Percentiles rank a stretch among this genome's conserved stretches.
Conservation (phyloP, 1,140 invertebrate genomes). For the Oryzaephilus surinamensis region DNA sequence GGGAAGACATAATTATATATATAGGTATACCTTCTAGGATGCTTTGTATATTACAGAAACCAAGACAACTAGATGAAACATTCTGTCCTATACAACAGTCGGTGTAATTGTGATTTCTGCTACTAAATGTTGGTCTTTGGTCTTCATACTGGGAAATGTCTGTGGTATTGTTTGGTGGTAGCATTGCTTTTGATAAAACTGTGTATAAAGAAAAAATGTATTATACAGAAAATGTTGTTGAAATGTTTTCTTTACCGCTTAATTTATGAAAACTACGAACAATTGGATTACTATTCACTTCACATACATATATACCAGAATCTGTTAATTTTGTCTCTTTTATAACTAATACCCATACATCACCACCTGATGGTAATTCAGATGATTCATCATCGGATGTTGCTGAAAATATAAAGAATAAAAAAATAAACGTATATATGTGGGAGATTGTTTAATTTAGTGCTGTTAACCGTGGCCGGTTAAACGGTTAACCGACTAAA, state of each 20-base stretch:
- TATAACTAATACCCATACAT: conserved; percentile 76
- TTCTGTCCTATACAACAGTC: conserved; percentile 60
- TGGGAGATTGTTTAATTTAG: neutral
- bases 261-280: conserved; percentile 65
- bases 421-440: conserved; percentile 2
- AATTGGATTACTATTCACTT: conserved; percentile 69
- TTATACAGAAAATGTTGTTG: no score
- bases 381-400: conserved; percentile 34
- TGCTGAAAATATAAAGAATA: conserved; percentile 11
- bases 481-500: no score
- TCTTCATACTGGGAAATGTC: conserved; percentile 38
- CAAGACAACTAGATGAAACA: conserved; percentile 56
- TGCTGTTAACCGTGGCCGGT: no score
- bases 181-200: conserved; percentile 47
- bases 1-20: no score
- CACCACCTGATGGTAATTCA: conserved; percentile 51
- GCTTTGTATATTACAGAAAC: conserved; percentile 73
- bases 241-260: conserved; percentile 45
- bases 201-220: conserved; percentile 13
- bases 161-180: conserved; percentile 40
- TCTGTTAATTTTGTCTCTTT: conserved; percentile 54
- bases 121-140: conserved; percentile 35
- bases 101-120: conserved; percentile 58
- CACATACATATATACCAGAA: conserved; percentile 69
- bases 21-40: conserved; percentile 57